Conservation (phyloP, 2,888 invertebrate species). For the Caenorhabditis afra region DNA sequence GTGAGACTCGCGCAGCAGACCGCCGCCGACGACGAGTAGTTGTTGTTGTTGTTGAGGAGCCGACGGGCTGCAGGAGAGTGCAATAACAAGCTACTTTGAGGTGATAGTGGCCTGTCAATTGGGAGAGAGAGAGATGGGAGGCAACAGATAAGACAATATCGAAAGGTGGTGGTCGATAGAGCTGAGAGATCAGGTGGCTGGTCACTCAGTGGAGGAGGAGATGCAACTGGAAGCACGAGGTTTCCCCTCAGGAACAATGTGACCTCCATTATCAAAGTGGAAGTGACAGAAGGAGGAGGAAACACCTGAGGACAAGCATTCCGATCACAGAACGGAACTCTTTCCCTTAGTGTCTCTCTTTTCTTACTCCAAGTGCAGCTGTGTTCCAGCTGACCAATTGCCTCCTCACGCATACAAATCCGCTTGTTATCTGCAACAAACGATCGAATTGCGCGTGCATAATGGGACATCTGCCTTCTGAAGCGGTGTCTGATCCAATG, state of each 20-base stretch:
- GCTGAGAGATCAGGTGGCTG: slow-evolving; percentile 35
- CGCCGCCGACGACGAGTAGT: neutral
- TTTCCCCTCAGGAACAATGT: slow-evolving; percentile 2
- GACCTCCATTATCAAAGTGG: slow-evolving; percentile 4
- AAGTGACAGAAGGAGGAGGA: neutral
- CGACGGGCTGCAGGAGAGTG: slow-evolving; percentile 12
- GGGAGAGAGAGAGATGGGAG: too few relatives aligned
- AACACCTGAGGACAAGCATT: neutral
- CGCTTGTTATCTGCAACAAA: neutral
- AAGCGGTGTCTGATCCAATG: neutral
- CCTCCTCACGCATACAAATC: neutral
- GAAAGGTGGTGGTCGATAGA: neutral
- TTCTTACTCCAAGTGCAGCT: neutral
- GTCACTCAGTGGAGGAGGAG: neutral
- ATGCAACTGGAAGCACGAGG: slow-evolving; percentile 10
- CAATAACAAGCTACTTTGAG: slow-evolving; percentile 1
- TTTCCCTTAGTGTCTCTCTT: neutral
- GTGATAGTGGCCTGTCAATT: slow-evolving; percentile 6
- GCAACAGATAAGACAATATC: slow-evolving; percentile 16
- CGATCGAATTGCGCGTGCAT: neutral
- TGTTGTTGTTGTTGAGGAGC: slow-evolving; percentile 7
- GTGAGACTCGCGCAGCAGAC: too few relatives aligned
- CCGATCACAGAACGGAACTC: too few relatives aligned
- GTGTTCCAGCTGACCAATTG: neutral
- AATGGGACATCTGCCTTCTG: slow-evolving; percentile 13